Percentiles rank a stretch among this genome's conserved stretches.
These are phyloP conservation scores for Mallotus villosus DNA, from an alignment of 2,797 vertebrate species.

Conservation along the genomic window DNA sequence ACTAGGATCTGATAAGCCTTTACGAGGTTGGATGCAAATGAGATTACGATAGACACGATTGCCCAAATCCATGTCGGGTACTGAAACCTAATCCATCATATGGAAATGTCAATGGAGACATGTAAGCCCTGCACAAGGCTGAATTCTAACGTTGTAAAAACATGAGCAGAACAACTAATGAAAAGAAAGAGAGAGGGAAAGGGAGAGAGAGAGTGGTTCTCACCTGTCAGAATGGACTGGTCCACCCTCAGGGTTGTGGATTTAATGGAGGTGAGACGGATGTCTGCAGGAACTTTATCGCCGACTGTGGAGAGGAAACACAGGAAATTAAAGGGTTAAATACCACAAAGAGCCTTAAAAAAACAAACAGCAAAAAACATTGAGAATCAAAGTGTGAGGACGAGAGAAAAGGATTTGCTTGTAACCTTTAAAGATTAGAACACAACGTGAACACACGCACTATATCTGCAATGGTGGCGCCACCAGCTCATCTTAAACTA, in stretches of 20 bases:
- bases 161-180: too few species aligned
- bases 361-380: too few species aligned
- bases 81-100: too few species aligned
- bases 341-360: neutral
- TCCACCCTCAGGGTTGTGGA: conserved; percentile 97
- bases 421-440: neutral
- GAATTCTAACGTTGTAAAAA: too few species aligned
- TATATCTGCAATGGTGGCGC: too few species aligned
- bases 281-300: conserved; percentile 94
- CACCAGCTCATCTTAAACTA: neutral
- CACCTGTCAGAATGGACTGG: conserved; percentile 98
- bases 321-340: neutral
- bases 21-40: too few species aligned
- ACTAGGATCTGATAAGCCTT: too few species aligned
- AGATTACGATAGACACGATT: too few species aligned
- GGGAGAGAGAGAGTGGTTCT: conserved; percentile 1
- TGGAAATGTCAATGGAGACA: too few species aligned
- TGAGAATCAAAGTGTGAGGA: neutral
- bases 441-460: neutral
- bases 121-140: too few species aligned
- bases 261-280: conserved; percentile 95
- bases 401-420: neutral
- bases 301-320: neutral
- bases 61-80: too few species aligned
- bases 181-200: neutral